Evolutionary conservation across 2,888 invertebrate species (phyloP).

Genomic region (Clunio marinus): DNA sequence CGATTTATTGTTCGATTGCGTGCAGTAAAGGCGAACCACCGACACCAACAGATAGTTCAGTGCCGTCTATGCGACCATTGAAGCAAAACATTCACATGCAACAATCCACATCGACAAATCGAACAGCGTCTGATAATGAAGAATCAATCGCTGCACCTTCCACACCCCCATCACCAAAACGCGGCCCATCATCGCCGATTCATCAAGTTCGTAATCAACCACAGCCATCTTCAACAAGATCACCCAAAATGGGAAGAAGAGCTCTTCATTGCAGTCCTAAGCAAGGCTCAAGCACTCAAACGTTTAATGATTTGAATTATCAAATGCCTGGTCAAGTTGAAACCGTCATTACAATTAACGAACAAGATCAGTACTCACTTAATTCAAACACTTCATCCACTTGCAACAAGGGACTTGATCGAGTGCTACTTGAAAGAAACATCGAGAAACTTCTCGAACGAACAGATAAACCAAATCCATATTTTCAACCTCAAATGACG

Average conservation of each 20-base stretch:
- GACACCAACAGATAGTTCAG: constrained; percentile 78
- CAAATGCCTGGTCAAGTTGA: constrained; percentile 18
- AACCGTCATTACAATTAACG: constrained; percentile 24
- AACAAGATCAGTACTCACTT: constrained; percentile 27
- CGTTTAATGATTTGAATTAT: constrained; percentile 34
- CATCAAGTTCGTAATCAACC: constrained; percentile 51
- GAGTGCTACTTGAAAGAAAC: constrained; percentile 45
- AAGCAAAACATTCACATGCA: constrained; percentile 44
- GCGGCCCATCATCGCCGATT: constrained; percentile 48
- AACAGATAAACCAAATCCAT: neutral
- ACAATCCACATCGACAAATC: constrained; percentile 52
- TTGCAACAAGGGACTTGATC: constrained; percentile 46
- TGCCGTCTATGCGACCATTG: constrained; percentile 62
- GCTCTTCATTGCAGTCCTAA: constrained; percentile 50
- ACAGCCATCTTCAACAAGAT: constrained; percentile 50
- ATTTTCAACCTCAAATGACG: neutral
- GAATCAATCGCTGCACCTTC: constrained; percentile 48
- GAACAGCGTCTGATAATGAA: constrained; percentile 55
- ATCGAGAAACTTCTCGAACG: constrained; percentile 44
- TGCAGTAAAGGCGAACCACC: constrained; percentile 90
- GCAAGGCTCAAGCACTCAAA: constrained; percentile 45
- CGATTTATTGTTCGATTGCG: constrained; percentile 92
- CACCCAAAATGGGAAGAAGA: constrained; percentile 55
- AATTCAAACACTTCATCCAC: constrained; percentile 36
- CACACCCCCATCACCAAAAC: constrained; percentile 52